Conservation (phyloP, 30 jellyfish, hydroid and myxozoan genomes). For the Cassiopea andromeda region DNA sequence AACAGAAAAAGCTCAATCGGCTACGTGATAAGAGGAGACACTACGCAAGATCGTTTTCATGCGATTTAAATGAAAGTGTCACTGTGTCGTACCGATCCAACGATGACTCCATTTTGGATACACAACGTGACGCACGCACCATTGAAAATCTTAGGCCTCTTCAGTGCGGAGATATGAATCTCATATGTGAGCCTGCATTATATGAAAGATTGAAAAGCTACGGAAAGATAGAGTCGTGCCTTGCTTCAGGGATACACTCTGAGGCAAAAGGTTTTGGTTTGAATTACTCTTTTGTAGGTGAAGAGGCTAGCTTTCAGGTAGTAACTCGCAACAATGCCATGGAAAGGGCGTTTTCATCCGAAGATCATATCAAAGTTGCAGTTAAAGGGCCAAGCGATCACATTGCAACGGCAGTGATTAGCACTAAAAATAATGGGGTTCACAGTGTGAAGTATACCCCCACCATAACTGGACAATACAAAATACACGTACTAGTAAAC, state of each 20-base stretch:
- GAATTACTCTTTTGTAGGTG: conserved; percentile 63
- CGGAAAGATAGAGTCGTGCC: conserved; percentile 58
- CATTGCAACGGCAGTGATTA: conserved; percentile 45
- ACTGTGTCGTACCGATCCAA: conserved; percentile 22
- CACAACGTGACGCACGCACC: conserved; percentile 70
- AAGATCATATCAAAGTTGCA: conserved; percentile 40
- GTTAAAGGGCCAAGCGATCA: conserved; percentile 61
- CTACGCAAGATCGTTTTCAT: conserved; percentile 53
- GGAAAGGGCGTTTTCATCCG: conserved; percentile 45
- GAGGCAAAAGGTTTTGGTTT: conserved; percentile 75
- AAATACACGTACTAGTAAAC: conserved; percentile 53
- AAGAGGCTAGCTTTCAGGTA: conserved; percentile 61
- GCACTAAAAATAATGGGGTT: conserved; percentile 57
- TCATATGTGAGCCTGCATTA: conserved; percentile 24
- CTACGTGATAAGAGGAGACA: conserved; percentile 51
- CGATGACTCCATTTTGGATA: conserved; percentile 56
- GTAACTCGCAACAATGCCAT: conserved; percentile 51
- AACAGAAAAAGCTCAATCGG: conserved; percentile 57
- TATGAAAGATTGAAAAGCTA: conserved; percentile 41
- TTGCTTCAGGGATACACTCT: conserved; percentile 71
- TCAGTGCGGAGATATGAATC: conserved; percentile 70
- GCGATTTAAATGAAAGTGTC: conserved; percentile 1
- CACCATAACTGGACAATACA: conserved; percentile 31
- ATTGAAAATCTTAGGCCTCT: conserved; percentile 61
- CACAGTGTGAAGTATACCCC: conserved; percentile 64